Base-by-base conservation (phyloP, 2,888 invertebrate species). In the Mantis religiosa region DNA sequence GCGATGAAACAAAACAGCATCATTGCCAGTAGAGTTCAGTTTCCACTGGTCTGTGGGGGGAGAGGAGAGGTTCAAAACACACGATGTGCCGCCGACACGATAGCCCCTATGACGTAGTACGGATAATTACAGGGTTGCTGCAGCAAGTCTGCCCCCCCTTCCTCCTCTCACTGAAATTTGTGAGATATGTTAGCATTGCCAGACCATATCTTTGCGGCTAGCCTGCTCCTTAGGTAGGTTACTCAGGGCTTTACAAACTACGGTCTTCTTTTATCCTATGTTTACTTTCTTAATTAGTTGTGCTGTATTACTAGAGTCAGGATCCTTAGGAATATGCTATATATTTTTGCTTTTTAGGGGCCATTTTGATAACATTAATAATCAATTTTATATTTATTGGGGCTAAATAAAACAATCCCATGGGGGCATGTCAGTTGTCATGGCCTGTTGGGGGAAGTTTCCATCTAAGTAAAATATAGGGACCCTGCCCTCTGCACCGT, bases 161-260 rank as follows among this genome's bases (percentile, higher is more conserved):
- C 28, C 88, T 82, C 85, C 88, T 85, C 87, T 34, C 83, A 47
- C 82, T 34, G 41, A 30, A 81, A 83, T 84, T 85, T 88, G 89
- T 89, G 89, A 89, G 89, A 89, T 89, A 89, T 89, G 89, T 87
- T 83, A 89, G 82, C 86, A 87, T 87, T 82, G 89, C 89, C 87
- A 82, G 54, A 47, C 30, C 34, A 71, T 71, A 71, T 71, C 54
- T 71, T 71, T 71, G 54, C 54, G 54, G 54, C 54, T 6, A 25
- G 54, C 54, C 25, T 71, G 54, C 54, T 71, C 54, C 54, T 71
- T 71, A 71, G 54, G 54, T 71, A 71, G 54, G 54, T 20, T 71
- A 71, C 54, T 4, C 54, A 71, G 54, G 54, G 54, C 54, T 71
- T 20, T 4, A 71, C 54, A 71, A 71, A 71, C 54, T 25, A 41